phyloP scores from a whole-genome alignment of 2,113 vertebrate species.

The Agelaius phoeniceus region DNA sequence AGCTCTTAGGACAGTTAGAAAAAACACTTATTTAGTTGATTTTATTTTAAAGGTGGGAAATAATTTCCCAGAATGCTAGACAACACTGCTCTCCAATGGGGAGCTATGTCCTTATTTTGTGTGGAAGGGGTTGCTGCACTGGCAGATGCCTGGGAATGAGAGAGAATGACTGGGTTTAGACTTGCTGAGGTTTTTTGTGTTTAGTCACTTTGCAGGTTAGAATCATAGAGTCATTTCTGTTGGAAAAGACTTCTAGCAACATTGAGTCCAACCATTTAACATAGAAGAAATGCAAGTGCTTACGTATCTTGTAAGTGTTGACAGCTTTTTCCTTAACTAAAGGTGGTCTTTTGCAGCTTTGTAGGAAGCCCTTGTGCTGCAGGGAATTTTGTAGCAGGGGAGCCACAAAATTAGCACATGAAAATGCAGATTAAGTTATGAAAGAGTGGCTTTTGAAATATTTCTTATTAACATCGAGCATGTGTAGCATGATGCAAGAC shows the following conservation, averaged over 20 bases:
- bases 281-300: not conserved
- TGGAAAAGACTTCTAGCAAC: not conserved
- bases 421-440: not conserved
- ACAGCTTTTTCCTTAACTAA: not conserved
- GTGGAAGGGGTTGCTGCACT: not conserved
- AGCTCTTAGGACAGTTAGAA: not conserved
- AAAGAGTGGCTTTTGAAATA: not conserved
- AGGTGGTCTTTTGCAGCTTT: not conserved
- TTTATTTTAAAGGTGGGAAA: not conserved
- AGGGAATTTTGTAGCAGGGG: not conserved
- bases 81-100: not conserved
- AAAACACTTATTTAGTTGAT: not conserved
- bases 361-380: not conserved
- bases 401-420: not conserved
- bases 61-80: not conserved
- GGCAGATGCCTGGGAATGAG: not conserved
- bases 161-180: not conserved
- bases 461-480: not conserved
- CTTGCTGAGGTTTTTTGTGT: not conserved
- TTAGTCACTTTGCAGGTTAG: not conserved
- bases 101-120: fast-evolving
- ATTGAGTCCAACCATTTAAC: not conserved
- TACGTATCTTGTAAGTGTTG: not conserved
- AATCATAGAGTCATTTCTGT: not conserved
- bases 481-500: not conserved